These are phyloP conservation scores for Cebus imitator DNA, from an alignment of 2,113 vertebrate genomes.

Conservation along the genomic window DNA sequence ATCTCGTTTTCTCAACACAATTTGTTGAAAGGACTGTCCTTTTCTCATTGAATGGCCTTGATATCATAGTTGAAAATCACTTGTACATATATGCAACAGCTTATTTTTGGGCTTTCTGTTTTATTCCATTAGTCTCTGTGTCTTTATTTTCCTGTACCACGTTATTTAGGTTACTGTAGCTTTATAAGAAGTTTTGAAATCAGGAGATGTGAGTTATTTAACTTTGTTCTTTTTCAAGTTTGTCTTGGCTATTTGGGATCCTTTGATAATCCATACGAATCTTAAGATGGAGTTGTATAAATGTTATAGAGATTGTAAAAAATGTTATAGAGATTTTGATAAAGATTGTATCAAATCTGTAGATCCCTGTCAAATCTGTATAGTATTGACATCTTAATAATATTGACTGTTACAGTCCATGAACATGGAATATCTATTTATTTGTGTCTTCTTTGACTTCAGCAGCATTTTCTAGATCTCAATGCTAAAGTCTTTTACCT, in stretches of 20 bases:
- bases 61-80: not conserved
- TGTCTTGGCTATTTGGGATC: not conserved
- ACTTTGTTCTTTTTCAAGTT: not conserved
- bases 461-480: not conserved
- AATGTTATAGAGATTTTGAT: not conserved
- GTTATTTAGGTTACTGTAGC: not conserved
- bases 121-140: not conserved
- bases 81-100: not conserved
- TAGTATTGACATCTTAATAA: not conserved
- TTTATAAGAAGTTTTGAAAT: not conserved
- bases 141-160: not conserved
- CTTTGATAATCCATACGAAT: not conserved
- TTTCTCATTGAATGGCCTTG: not conserved
- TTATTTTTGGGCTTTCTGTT: constrained; percentile 13
- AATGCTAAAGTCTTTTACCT: not conserved
- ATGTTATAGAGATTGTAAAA: not conserved
- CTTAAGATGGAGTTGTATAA: not conserved
- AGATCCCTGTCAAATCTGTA: not conserved
- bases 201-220: not conserved
- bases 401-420: not conserved
- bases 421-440: not conserved
- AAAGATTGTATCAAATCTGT: not conserved
- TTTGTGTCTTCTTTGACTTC: not conserved
- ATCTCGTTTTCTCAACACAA: not conserved
- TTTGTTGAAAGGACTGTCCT: not conserved